phyloP scores from a whole-genome alignment of 2,113 vertebrate species.

The Australoheros scitulus region DNA sequence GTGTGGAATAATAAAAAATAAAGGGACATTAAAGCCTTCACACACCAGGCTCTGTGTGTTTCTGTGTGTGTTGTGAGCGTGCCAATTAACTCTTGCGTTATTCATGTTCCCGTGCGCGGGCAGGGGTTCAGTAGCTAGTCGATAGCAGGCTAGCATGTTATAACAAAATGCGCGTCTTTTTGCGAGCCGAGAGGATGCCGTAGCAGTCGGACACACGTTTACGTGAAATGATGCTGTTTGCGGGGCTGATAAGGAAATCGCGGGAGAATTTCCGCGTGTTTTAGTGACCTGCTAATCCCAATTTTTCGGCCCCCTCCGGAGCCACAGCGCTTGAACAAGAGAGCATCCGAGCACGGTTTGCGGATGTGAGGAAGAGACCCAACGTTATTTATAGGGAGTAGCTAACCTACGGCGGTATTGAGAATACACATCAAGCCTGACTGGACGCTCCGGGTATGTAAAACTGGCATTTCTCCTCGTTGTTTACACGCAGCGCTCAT shows the following conservation, averaged over 20 bases:
- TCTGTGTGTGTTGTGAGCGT: slow-evolving; percentile 34
- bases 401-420: neutral
- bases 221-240: neutral
- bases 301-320: slow-evolving; percentile 18
- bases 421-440: neutral
- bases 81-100: slow-evolving; percentile 66
- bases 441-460: slow-evolving; percentile 37
- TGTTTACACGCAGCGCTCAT: neutral
- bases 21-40: neutral
- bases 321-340: slow-evolving; percentile 43
- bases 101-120: slow-evolving; percentile 53
- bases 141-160: slow-evolving; percentile 45
- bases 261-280: slow-evolving; percentile 14
- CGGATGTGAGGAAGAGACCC: slow-evolving; percentile 52
- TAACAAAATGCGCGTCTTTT: slow-evolving; percentile 24
- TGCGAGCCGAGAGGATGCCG: neutral
- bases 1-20: neutral
- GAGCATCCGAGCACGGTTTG: slow-evolving; percentile 42
- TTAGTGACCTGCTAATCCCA: slow-evolving; percentile 4
- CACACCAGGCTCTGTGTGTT: neutral
- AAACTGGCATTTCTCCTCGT: neutral
- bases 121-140: slow-evolving; percentile 62
- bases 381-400: slow-evolving; percentile 3
- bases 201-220: neutral
- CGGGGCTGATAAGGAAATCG: neutral